Conservation (phyloP, 2,888 invertebrate genomes). For the Pterostichus madidus region DNA sequence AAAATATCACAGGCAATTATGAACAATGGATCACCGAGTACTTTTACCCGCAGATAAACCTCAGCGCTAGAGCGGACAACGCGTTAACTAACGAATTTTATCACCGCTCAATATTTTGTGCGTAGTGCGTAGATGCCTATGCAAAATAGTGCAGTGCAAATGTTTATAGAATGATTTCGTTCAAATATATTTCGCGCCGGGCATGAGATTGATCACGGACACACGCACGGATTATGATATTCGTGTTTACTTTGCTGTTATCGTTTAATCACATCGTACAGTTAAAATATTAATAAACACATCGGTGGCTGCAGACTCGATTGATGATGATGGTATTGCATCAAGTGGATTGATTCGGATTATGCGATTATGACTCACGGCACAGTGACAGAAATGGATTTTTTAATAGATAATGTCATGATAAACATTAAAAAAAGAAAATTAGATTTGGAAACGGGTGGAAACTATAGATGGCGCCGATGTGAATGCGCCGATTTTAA, state of each 20-base stretch:
- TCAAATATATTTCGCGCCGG: constrained; percentile 53
- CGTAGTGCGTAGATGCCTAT: constrained; percentile 40
- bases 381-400: no score
- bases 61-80: constrained; percentile 4
- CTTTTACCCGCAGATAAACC: constrained; percentile 41
- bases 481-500: no score
- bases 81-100: constrained; percentile 47
- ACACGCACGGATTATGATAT: constrained; percentile 41
- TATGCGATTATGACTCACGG: neutral
- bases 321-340: neutral
- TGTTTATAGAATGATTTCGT: constrained; percentile 53
- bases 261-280: constrained; percentile 16
- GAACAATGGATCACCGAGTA: constrained; percentile 49
- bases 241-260: constrained; percentile 56
- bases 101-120: constrained; percentile 35
- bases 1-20: constrained; percentile 64
- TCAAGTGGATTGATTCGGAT: constrained; percentile 4
- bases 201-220: constrained; percentile 34
- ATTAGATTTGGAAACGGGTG: no score
- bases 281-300: constrained; percentile 38
- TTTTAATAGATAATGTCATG: no score
- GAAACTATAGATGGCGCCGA: no score
- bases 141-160: constrained; percentile 47
- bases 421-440: no score
- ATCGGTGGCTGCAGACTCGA: neutral